Conservation (phyloP, 2,113 vertebrate genomes). For the Fulmarus glacialis region DNA sequence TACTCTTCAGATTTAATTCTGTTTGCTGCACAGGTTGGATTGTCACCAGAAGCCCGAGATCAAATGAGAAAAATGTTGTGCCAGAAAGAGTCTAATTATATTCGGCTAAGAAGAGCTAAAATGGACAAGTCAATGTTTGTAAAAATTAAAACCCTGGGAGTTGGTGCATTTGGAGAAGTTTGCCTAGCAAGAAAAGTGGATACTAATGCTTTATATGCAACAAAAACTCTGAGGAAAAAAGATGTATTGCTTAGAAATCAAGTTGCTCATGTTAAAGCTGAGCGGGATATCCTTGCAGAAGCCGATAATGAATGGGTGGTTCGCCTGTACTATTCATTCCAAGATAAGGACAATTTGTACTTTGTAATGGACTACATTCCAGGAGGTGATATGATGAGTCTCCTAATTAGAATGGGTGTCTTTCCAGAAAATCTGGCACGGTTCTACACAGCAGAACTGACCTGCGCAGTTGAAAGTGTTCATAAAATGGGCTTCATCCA, state of each 20-base stretch:
- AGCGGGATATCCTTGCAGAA: slow-evolving; percentile 96
- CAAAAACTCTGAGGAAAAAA: slow-evolving; percentile 99
- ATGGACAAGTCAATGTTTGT: slow-evolving; percentile 99
- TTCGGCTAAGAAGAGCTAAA: slow-evolving; percentile 95
- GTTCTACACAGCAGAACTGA: slow-evolving; percentile 97
- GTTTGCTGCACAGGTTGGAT: slow-evolving; percentile 87
- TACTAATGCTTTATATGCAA: slow-evolving; percentile 95
- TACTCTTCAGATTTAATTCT: slow-evolving; percentile 37
- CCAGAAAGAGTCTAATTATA: slow-evolving; percentile 99
- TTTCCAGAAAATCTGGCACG: slow-evolving; percentile 95
- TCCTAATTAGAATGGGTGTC: slow-evolving; percentile 94
- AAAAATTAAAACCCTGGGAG: slow-evolving; percentile 95
- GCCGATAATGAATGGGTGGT: slow-evolving; percentile 99
- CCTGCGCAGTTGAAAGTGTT: slow-evolving; percentile 96
- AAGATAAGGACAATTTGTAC: slow-evolving; percentile 97
- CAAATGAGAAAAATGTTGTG: slow-evolving; percentile 99
- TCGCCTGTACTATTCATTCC: slow-evolving; percentile 98
- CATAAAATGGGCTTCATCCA: slow-evolving; percentile 99
- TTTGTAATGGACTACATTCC: slow-evolving; percentile 99
- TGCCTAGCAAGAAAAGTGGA: slow-evolving; percentile 96
- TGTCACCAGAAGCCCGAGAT: slow-evolving; percentile 94
- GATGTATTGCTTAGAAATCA: slow-evolving; percentile 97
- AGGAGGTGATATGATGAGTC: slow-evolving; percentile 99
- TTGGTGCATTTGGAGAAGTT: slow-evolving; percentile 97
- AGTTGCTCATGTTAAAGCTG: slow-evolving; percentile 98